Base-by-base conservation (phyloP, 2,113 vertebrate genomes). In the Ceratotherium simum region DNA sequence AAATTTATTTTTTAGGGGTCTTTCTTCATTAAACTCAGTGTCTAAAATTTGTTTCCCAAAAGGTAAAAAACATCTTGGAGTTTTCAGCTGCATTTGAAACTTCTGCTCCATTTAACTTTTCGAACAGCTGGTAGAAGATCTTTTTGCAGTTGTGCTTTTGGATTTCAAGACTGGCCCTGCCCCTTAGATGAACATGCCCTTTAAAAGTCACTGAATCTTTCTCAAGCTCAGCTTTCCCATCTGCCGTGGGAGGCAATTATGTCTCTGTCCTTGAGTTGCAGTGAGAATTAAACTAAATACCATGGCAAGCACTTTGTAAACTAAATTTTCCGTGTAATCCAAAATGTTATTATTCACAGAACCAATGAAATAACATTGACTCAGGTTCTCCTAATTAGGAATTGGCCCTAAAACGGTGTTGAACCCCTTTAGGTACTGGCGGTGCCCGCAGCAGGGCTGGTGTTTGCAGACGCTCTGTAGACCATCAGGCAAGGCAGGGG, bases 401-500 rank as follows among this genome's bases (percentile, higher is more conserved):
- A 48, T 21, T 27, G 31, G 27, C 64, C 56, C 20, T 2, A 2
- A 27, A 27, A n/a, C 31, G 3, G 8, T 2, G 0, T 39, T 29
- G 39, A 39, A 25, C 6, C 18, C 60, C 51, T 78, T 64, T 5
- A 58, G 78, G 42, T 12, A 7, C 4, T 23, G 27, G 10, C 5
- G 25, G 29, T 2, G 27, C 5, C 6, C 5, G 0, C 21, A 5
- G 3, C 39, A 46, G 67, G 0, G n/a, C 89, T 42, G 16, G 42
- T 16, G 5, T 25, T 12, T 8, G 11, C 18, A 9, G 36, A 33
- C 1, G 0, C n/a, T n/a, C 36, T 0, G 1, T 1, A n/a, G 64
- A 48, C 78, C 2, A 0, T 31, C 6, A 42, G 79, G 27, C 56
- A 48, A 27, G 31, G 10, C 31, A 33, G n/a, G 46, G 12, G 5